These are phyloP conservation scores for Drosophila busckii DNA, from an alignment of 1,140 invertebrate species.

Conservation along the genomic window DNA sequence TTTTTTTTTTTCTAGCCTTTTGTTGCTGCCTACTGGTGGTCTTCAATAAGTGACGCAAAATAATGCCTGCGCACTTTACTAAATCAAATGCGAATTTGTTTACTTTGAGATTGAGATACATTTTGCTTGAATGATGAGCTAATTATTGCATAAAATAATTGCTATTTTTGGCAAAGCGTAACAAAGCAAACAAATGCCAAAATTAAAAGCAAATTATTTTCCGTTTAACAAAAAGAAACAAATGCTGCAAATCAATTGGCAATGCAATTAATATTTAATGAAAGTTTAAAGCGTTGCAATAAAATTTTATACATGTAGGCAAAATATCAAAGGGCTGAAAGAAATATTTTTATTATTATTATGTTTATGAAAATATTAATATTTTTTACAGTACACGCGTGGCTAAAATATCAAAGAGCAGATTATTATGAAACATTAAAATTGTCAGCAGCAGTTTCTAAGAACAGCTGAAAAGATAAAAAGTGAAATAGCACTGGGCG, in stretches of 20 bases:
- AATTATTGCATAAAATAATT: constrained; percentile 41
- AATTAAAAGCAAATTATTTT: neutral
- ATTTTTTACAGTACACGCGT: too few species aligned
- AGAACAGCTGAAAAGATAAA: constrained; percentile 5
- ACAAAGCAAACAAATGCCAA: constrained; percentile 2
- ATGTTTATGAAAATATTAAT: too few species aligned
- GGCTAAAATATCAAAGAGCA: too few species aligned
- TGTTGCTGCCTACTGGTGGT: constrained; percentile 5
- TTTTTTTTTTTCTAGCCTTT: constrained; percentile 11
- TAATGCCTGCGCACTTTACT: constrained; percentile 28
- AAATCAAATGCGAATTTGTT: constrained; percentile 27
- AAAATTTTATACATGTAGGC: too few species aligned
- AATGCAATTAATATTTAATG: too few species aligned
- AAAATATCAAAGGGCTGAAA: too few species aligned
- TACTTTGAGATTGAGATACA: constrained; percentile 37
- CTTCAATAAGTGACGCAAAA: constrained; percentile 36
- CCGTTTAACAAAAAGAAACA: neutral
- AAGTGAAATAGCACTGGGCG: neutral
- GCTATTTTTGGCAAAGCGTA: constrained; percentile 40
- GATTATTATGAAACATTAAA: too few species aligned
- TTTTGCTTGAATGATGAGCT: constrained; percentile 14
- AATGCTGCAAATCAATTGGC: too few species aligned
- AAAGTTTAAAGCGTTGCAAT: too few species aligned
- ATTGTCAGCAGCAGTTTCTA: neutral
- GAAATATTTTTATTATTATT: too few species aligned